Conservation (phyloP, 2,888 invertebrate species). For the Eudasyphora cyanicolor region DNA sequence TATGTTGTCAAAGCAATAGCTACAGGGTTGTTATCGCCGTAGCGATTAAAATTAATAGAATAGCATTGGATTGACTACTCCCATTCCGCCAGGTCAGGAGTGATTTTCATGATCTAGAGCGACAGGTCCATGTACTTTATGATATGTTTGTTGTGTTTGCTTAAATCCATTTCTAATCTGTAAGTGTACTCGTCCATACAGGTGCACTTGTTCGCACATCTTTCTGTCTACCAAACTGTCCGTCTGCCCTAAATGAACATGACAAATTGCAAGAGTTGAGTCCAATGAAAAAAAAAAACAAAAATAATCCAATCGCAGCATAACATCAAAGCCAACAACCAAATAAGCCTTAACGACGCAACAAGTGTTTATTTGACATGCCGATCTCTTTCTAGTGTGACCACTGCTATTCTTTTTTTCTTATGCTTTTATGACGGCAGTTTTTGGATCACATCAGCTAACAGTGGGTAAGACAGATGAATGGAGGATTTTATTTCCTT, state of each 20-base stretch:
- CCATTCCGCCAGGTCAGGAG: no score
- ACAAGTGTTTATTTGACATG: slow-evolving; percentile 47
- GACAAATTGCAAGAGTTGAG: slow-evolving; percentile 2
- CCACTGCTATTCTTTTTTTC: neutral
- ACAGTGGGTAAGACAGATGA: no score
- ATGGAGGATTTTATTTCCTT: no score
- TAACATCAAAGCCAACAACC: slow-evolving; percentile 7
- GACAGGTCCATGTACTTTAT: no score
- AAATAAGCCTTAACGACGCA: slow-evolving; percentile 44
- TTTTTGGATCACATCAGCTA: neutral
- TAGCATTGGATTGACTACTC: no score
- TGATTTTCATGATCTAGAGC: no score
- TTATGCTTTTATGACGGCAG: neutral
- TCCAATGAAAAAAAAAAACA: neutral
- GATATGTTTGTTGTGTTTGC: no score
- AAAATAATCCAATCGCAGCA: neutral
- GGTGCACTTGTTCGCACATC: neutral
- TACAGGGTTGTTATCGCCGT: no score
- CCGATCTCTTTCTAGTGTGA: slow-evolving; percentile 12
- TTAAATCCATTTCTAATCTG: no score
- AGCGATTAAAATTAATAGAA: no score
- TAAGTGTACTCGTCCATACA: neutral
- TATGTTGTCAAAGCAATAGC: no score
- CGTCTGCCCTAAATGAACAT: neutral
- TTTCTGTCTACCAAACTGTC: neutral